phyloP scores from a whole-genome alignment of 1,140 invertebrate genomes.

The Hylyphantes graminicola region DNA sequence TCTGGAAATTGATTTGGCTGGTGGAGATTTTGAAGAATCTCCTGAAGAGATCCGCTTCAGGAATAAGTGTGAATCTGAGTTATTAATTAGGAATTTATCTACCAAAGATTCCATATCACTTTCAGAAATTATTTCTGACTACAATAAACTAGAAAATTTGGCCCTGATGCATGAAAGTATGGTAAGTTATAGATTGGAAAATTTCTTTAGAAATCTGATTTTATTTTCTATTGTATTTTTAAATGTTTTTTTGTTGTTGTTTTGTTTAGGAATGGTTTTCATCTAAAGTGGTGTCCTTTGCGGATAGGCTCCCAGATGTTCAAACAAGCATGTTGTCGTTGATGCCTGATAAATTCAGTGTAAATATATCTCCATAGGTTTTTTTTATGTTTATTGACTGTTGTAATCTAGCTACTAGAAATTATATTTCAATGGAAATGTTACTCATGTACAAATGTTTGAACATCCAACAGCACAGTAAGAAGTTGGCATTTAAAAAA shows the following conservation, averaged over 20 bases:
- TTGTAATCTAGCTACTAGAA: neutral
- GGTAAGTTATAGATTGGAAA: constrained; percentile 65
- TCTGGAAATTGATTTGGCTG: constrained; percentile 68
- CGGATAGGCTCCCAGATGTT: constrained; percentile 42
- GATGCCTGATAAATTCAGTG: constrained; percentile 43
- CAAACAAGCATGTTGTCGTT: constrained; percentile 35
- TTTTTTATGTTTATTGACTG: neutral
- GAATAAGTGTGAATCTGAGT: constrained; percentile 90
- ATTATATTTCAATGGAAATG: neutral
- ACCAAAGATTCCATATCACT: constrained; percentile 82
- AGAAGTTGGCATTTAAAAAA: no score
- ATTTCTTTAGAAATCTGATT: neutral
- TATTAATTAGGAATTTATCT: constrained; percentile 85
- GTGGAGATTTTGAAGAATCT: constrained; percentile 65
- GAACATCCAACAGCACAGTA: no score
- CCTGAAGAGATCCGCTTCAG: constrained; percentile 82
- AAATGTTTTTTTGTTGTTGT: neutral
- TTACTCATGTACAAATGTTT: neutral
- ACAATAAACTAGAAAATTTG: constrained; percentile 81
- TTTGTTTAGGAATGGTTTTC: constrained; percentile 49
- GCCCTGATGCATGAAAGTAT: constrained; percentile 92
- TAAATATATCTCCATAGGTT: neutral
- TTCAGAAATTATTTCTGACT: constrained; percentile 85
- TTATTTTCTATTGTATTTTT: neutral
- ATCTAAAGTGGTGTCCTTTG: constrained; percentile 24